These are phyloP conservation scores for Chamaea fasciata DNA, from an alignment of 2,113 vertebrate genomes.

Conservation along the genomic window DNA sequence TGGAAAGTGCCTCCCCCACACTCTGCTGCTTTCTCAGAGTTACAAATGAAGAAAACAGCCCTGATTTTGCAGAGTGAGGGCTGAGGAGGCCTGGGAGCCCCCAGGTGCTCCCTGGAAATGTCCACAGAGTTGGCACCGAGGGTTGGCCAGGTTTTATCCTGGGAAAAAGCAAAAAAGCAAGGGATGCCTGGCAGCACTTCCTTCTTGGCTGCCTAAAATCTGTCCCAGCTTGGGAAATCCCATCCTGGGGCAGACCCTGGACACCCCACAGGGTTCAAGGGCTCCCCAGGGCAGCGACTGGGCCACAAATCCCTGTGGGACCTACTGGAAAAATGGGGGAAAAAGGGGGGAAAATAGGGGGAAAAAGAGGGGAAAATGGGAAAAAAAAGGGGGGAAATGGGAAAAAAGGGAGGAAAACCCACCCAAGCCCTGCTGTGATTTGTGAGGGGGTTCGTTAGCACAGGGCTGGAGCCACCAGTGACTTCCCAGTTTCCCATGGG, in stretches of 20 bases:
- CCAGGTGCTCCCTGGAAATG: not conserved
- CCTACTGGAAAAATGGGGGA: not conserved
- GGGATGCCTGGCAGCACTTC: accelerated
- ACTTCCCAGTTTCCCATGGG: accelerated
- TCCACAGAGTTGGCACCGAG: accelerated
- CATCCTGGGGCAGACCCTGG: not conserved
- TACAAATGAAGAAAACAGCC: not conserved
- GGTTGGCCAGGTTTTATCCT: not conserved
- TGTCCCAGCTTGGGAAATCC: not conserved
- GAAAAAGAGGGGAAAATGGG: not conserved
- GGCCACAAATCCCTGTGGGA: not conserved
- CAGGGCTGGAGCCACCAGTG: not conserved
- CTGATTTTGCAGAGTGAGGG: not conserved
- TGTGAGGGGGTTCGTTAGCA: not conserved
- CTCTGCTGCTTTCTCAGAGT: not conserved
- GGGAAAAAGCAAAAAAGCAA: not conserved
- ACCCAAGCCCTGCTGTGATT: accelerated
- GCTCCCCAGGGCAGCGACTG: accelerated
- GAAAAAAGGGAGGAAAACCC: too few relatives aligned
- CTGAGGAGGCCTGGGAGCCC: not conserved
- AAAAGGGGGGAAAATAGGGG: accelerated
- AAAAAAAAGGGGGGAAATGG: accelerated
- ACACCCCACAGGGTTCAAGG: accelerated
- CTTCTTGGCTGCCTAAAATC: not conserved
- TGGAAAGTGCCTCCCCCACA: not conserved